Evolutionary conservation across 2,797 vertebrate species (phyloP).

Genomic region (Pseudopleuronectes americanus): DNA sequence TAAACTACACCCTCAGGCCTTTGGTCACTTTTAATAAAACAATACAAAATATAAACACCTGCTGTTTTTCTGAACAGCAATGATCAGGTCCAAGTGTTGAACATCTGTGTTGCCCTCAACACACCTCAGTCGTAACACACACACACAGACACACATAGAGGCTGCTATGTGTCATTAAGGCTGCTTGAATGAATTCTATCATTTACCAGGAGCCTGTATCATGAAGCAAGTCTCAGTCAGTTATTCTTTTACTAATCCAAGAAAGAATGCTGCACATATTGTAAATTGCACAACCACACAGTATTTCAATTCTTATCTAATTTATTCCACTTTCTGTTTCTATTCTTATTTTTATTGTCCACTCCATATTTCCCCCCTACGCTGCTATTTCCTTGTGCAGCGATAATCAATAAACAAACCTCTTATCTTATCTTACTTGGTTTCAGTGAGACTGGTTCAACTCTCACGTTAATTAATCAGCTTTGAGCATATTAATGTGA

Average conservation of each 20-base stretch:
- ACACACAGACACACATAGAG: not conserved
- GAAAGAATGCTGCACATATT: no score
- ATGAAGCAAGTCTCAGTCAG: not conserved
- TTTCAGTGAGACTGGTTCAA: not conserved
- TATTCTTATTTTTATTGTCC: no score
- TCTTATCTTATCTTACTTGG: no score
- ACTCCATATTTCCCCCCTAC: no score
- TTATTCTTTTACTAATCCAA: no score
- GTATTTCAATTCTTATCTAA: no score
- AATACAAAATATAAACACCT: slow-evolving; percentile 61
- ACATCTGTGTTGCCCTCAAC: not conserved
- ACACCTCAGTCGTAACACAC: slow-evolving; percentile 4
- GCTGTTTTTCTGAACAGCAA: slow-evolving; percentile 29
- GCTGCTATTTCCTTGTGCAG: no score
- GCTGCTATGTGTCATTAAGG: no score
- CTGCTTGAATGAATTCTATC: no score
- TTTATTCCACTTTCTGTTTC: no score
- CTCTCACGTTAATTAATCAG: not conserved
- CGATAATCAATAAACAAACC: no score
- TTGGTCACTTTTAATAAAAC: slow-evolving; percentile 52
- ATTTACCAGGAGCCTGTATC: slow-evolving; percentile 4
- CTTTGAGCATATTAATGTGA: not conserved
- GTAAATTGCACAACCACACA: no score
- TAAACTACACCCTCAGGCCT: slow-evolving; percentile 55
- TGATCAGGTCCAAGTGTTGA: slow-evolving; percentile 17